Evolutionary conservation across 1,140 invertebrate species (phyloP).

Genomic region (Diorhabda elongata): DNA sequence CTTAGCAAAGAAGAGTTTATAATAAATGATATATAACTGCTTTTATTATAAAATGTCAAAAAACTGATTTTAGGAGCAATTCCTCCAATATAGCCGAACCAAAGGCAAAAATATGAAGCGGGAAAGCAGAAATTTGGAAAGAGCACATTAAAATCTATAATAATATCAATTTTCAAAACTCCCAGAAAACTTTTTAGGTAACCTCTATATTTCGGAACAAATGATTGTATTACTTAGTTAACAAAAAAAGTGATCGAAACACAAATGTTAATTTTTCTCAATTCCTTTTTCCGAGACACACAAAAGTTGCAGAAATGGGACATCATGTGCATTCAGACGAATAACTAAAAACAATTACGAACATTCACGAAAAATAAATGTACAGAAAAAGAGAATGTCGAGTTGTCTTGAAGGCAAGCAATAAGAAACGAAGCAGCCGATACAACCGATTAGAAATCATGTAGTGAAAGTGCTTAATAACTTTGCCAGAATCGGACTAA

Average conservation of each 20-base stretch:
- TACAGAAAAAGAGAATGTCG: conserved; percentile 16
- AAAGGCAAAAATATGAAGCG: conserved; percentile 1
- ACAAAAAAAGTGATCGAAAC: too few species aligned
- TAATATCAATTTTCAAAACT: conserved; percentile 4
- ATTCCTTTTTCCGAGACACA: too few species aligned
- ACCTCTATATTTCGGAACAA: too few species aligned
- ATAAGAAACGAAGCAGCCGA: conserved; percentile 7
- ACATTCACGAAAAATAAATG: too few species aligned
- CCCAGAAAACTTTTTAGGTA: too few species aligned
- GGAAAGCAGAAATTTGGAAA: not conserved
- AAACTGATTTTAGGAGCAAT: conserved; percentile 4
- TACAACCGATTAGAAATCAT: conserved; percentile 13
- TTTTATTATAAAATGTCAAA: conserved; percentile 7
- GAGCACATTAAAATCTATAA: conserved; percentile 4
- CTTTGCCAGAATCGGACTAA: not conserved
- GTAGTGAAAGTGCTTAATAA: conserved; percentile 10
- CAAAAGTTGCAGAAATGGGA: too few species aligned
- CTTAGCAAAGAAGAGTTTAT: not conserved
- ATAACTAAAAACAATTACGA: too few species aligned
- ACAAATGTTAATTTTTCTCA: too few species aligned
- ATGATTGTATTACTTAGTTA: too few species aligned
- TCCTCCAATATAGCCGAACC: conserved; percentile 6
- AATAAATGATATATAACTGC: not conserved
- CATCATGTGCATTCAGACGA: too few species aligned
- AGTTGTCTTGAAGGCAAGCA: conserved; percentile 3